Evolutionary conservation across 2,888 invertebrate species (phyloP).

Genomic region (Pachycephus smyrnensis): DNA sequence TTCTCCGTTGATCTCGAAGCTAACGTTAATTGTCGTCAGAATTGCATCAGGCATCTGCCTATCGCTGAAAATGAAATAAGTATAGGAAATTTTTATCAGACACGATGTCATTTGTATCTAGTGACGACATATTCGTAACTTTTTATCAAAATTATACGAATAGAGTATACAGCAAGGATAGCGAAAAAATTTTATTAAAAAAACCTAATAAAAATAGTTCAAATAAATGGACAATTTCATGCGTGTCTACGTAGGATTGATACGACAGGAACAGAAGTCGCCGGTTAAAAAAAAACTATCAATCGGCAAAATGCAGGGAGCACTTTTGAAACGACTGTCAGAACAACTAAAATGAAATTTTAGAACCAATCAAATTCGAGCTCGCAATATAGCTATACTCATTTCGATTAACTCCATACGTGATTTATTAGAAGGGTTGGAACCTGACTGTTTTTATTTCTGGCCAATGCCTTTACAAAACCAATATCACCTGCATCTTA

Average conservation of each 20-base stretch:
- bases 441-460: neutral
- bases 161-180: too few species aligned
- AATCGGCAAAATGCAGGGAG: neutral
- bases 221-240: neutral
- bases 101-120: neutral
- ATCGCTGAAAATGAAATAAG: neutral
- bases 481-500: neutral
- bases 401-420: neutral
- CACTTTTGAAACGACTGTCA: neutral
- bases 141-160: neutral
- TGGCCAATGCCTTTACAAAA: neutral
- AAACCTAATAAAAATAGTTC: neutral
- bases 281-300: neutral
- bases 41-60: conserved; percentile 13
- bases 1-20: conserved; percentile 1
- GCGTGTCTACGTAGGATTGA: neutral
- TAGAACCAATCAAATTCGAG: neutral
- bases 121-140: neutral
- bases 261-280: neutral
- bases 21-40: neutral
- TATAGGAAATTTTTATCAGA: neutral
- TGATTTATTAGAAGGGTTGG: neutral
- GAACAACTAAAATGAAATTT: neutral
- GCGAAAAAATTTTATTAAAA: too few species aligned
- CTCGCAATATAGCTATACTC: neutral